Evolutionary conservation across 2,888 invertebrate species (phyloP).

Genomic region (Dysmachus trigonus): DNA sequence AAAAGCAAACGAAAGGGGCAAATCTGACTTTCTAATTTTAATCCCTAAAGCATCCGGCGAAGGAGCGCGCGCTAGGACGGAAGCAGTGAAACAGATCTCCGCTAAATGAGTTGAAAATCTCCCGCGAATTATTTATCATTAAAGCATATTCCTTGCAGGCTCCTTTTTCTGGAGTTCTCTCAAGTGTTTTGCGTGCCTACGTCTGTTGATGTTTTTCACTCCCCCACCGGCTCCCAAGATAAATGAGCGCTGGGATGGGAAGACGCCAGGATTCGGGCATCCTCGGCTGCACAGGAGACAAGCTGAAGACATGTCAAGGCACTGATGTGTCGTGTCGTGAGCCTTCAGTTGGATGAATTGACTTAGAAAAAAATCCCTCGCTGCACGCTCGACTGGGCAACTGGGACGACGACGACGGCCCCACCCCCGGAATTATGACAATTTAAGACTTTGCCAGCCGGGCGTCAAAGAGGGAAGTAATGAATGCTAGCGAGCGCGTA

Average conservation of each 20-base stretch:
- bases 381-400: neutral
- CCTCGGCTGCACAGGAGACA: neutral
- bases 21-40: conserved; percentile 25
- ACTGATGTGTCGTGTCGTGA: neutral
- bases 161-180: neutral
- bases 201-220: neutral
- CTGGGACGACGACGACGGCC: neutral
- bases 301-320: neutral
- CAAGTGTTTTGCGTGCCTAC: neutral
- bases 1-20: neutral
- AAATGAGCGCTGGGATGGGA: neutral
- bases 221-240: neutral
- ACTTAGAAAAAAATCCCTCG: neutral
- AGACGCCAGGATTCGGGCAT: neutral
- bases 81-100: neutral
- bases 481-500: neutral
- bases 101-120: conserved; percentile 16
- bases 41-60: neutral
- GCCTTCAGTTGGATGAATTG: neutral
- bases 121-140: conserved; percentile 22
- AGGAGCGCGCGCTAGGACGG: neutral
- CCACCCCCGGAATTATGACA: neutral
- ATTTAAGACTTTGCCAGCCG: neutral
- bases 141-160: neutral
- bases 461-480: neutral